Evolutionary conservation across 2,797 vertebrate species (phyloP), one percentile per base, ranked within the genome.

Genomic region (Phylloscopus collybita): DNA sequence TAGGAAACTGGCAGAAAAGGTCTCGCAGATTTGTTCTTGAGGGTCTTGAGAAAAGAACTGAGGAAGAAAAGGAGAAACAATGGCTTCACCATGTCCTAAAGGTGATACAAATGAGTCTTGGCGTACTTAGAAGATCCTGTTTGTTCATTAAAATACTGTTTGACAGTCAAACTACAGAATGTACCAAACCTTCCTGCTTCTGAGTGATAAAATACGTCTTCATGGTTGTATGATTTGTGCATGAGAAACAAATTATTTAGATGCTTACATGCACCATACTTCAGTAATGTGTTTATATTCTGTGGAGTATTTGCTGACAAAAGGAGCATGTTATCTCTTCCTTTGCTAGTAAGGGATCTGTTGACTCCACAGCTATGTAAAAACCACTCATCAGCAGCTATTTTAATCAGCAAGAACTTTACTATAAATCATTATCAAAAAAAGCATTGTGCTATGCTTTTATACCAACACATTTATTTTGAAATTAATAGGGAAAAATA

Each of bases 231-330:
- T 92, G 88, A 90, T 94, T 97, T 96, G 86, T 96, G 92, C 59
- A 56, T 86, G 51, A 78, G 94, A 97, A 96, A 60, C 85, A 95
- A 94, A 94, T 38, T 5, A 91, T 90, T 96, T 78, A 89, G 90
- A 88, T 96, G 90, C 87, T 96, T 86, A 83, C 95, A 78, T 14
- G 59, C 88, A n/a, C 84, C 93, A 6, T 93, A 94, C 96, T 95
- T 96, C 88, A 54, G 91, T 94, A 88, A 89, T 78, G 91, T 92
- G 42, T 97, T 96, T 95, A 78, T 96, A 91, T 90, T 96, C 95
- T 97, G 95, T 93, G 93, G 96, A 86, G 94, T 97, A 97, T 97
- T 97, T 97, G 80, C 96, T 97, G 97, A 97, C 97, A 97, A 97
- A 94, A 97, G 92, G 94, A 96, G 92, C 95, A 56, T 87, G 83